Conservation (phyloP, 2,113 vertebrate species). For the Prunella fulvescens region DNA sequence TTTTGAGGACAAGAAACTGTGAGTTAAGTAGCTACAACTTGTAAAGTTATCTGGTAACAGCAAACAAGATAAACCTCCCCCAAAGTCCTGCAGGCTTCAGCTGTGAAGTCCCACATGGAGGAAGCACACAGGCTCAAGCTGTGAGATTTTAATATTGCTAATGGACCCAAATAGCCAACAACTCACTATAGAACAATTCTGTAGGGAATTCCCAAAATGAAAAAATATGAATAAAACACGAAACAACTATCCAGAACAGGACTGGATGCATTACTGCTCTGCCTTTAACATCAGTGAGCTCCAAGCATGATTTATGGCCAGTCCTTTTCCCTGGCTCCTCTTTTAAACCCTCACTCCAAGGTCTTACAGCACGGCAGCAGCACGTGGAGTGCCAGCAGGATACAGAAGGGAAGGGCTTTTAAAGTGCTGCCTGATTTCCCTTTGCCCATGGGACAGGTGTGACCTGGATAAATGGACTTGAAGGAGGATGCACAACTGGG, state of each 20-base stretch:
- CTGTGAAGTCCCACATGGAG: background rate
- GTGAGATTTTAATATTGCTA: background rate
- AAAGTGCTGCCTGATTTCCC: background rate
- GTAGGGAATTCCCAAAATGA: background rate
- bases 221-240: background rate
- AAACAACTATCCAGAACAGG: background rate
- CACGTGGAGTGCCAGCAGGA: background rate
- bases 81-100: background rate
- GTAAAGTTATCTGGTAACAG: background rate
- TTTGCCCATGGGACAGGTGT: slow-evolving; percentile 26
- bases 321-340: background rate
- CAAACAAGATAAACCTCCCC: background rate
- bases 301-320: background rate
- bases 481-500: background rate
- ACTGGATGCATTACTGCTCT: background rate
- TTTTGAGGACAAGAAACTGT: background rate
- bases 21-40: background rate
- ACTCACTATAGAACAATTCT: background rate
- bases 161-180: background rate
- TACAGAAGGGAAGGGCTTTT: background rate
- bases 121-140: background rate
- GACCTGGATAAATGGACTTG: slow-evolving; percentile 30
- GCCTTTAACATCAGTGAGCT: background rate
- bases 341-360: background rate
- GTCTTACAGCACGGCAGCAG: background rate